A percentile compares a stretch with the other conserved stretches of the same genome.
Conservation (phyloP, 2,113 vertebrate genomes). For the Eudyptes chrysolophus region DNA sequence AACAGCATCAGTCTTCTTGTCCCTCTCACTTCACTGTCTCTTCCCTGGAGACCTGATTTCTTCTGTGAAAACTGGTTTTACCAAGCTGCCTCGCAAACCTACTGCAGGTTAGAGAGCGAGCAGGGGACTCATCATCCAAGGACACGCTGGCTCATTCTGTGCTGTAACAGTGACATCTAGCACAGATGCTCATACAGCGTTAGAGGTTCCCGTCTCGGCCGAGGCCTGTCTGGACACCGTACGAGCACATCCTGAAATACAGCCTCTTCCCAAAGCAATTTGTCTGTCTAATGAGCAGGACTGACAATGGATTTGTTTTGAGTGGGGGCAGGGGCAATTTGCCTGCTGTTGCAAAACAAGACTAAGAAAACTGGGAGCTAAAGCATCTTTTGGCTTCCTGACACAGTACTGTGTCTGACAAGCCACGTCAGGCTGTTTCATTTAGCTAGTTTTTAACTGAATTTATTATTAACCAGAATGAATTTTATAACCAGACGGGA, state of each 20-base stretch:
- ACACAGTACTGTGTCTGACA: not conserved
- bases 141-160: not conserved
- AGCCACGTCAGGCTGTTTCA: not conserved
- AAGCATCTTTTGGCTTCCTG: not conserved
- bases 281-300: not conserved
- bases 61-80: not conserved
- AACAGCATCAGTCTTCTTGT: not conserved
- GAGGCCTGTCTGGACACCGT: not conserved
- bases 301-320: not conserved
- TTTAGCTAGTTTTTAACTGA: not conserved
- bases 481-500: not conserved
- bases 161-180: not conserved
- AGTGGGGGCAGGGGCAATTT: not conserved
- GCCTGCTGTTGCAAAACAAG: not conserved
- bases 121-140: not conserved
- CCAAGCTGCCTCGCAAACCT: not conserved
- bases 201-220: not conserved
- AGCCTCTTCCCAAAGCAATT: not conserved
- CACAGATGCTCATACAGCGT: rapidly evolving
- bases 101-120: not conserved
- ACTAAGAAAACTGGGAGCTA: not conserved
- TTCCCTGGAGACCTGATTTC: not conserved
- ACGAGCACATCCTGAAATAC: not conserved
- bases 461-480: not conserved
- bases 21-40: not conserved